These are phyloP conservation scores for Campoplex capitator DNA, from an alignment of 2,888 invertebrate genomes.

Conservation along the genomic window DNA sequence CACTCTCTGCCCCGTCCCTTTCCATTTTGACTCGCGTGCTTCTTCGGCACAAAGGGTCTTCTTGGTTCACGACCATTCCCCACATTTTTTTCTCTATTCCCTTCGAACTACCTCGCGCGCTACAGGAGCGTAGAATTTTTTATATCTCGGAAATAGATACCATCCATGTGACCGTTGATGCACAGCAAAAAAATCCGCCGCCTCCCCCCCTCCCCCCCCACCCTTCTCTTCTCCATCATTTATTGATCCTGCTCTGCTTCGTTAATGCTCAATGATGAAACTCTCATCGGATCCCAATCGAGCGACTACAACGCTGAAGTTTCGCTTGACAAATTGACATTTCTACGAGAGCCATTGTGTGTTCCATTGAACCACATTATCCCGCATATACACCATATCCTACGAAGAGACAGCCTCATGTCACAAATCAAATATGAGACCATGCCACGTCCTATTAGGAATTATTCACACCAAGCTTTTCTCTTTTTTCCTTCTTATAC, in stretches of 20 bases:
- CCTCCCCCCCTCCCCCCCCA: background rate
- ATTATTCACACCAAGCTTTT: slow-evolving; percentile 44
- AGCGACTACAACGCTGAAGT: background rate
- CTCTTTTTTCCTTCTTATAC: slow-evolving; percentile 4
- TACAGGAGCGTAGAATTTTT: slow-evolving; percentile 35
- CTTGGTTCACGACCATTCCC: slow-evolving; percentile 35
- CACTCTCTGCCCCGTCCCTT: slow-evolving; percentile 32
- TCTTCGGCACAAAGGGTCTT: slow-evolving; percentile 51
- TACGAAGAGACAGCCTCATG: slow-evolving; percentile 45
- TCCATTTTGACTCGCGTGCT: slow-evolving; percentile 45
- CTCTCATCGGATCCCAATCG: slow-evolving; percentile 17
- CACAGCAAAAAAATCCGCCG: background rate
- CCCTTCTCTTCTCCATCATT: slow-evolving; percentile 2
- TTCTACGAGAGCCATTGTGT: slow-evolving; percentile 31
- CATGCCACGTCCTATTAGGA: slow-evolving; percentile 41
- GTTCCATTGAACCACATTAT: slow-evolving; percentile 45
- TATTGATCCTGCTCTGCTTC: slow-evolving; percentile 47
- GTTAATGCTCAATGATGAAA: slow-evolving; percentile 49
- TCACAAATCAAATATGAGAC: slow-evolving; percentile 48
- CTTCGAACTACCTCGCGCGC: background rate
- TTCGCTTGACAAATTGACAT: slow-evolving; percentile 35
- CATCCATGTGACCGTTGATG: slow-evolving; percentile 22
- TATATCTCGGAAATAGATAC: slow-evolving; percentile 51
- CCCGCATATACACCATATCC: slow-evolving; percentile 1
- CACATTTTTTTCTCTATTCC: slow-evolving; percentile 26